phyloP scores from a whole-genome alignment of 2,113 vertebrate species.

The Lepus timidus region DNA sequence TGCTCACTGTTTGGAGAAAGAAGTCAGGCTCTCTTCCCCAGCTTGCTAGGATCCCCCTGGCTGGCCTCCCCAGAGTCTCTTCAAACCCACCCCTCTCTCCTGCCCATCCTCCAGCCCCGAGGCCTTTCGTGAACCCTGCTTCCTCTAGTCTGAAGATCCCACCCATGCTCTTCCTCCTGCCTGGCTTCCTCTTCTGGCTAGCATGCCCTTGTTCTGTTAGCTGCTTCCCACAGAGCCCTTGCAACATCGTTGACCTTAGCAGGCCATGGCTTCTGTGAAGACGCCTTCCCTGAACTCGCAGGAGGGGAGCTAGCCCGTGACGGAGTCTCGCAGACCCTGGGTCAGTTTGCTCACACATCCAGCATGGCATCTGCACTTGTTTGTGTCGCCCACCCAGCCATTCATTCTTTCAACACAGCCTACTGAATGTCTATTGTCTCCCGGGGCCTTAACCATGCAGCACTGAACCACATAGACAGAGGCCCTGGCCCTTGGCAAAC shows the following conservation, averaged over 20 bases:
- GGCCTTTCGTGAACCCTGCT: not conserved
- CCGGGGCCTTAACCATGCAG: not conserved
- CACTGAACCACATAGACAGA: not conserved
- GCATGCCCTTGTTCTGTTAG: not conserved
- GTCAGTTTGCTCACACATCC: not conserved
- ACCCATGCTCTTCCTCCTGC: not conserved
- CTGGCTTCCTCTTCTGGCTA: not conserved
- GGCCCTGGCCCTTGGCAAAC: accelerated
- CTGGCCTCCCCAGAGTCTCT: not conserved
- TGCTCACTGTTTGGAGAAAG: not conserved
- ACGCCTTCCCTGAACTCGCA: not conserved
- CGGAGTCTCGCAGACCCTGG: not conserved
- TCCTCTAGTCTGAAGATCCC: not conserved
- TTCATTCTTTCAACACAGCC: not conserved
- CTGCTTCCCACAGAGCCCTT: not conserved
- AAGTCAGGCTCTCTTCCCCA: not conserved
- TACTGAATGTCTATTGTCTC: not conserved
- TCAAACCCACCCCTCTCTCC: not conserved
- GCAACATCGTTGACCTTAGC: not conserved
- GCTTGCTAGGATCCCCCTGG: not conserved
- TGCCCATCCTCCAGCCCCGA: not conserved
- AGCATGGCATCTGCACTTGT: not conserved
- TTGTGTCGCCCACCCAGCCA: not conserved
- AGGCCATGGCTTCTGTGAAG: not conserved
- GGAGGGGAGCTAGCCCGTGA: not conserved